These are phyloP conservation scores for Apotomis capreana DNA, from an alignment of 2,888 invertebrate species.

Conservation along the genomic window DNA sequence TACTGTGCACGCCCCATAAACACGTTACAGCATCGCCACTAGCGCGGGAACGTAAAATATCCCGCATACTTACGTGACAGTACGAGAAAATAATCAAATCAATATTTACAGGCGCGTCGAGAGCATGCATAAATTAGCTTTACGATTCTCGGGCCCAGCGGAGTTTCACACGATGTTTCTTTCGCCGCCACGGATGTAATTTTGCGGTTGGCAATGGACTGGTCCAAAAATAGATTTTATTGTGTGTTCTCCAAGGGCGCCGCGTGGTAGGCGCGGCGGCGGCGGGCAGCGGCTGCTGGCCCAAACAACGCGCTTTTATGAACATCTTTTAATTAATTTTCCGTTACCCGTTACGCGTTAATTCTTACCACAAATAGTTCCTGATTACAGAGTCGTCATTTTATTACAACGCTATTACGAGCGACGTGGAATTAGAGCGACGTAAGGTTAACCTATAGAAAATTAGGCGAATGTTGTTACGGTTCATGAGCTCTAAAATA, in stretches of 20 bases:
- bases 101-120: conserved; percentile 57
- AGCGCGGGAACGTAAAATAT: conserved; percentile 18
- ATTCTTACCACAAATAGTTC: conserved; percentile 65
- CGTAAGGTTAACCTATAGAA: neutral
- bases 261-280: conserved; percentile 43
- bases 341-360: conserved; percentile 57
- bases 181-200: conserved; percentile 70
- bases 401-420: conserved; percentile 17
- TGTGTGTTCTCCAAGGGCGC: conserved; percentile 78
- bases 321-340: conserved; percentile 72
- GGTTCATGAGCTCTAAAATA: no score
- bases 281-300: conserved; percentile 31
- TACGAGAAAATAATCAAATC: conserved; percentile 47
- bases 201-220: conserved; percentile 77
- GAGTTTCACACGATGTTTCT: conserved; percentile 66
- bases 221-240: conserved; percentile 79
- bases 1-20: neutral
- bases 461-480: neutral
- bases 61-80: conserved; percentile 27
- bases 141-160: conserved; percentile 56
- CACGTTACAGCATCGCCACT: neutral
- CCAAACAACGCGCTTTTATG: conserved; percentile 53
- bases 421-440: neutral
- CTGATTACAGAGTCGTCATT: conserved; percentile 47
- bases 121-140: conserved; percentile 59